Evolutionary conservation across 2,888 invertebrate species (phyloP).

Genomic region (Thumatha senex): DNA sequence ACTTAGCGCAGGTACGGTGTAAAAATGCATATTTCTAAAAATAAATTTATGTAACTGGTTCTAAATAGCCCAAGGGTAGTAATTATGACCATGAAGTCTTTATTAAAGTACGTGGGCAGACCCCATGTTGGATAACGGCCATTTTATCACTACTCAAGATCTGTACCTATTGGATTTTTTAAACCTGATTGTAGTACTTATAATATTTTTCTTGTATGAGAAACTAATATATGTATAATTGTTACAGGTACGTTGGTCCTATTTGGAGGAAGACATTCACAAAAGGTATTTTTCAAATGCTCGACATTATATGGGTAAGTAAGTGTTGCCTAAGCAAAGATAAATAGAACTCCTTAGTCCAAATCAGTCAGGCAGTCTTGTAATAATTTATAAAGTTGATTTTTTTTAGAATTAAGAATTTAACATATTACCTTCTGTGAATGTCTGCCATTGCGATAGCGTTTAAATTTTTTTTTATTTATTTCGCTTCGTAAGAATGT

Average conservation of each 20-base stretch:
- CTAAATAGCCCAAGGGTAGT: conserved; percentile 32
- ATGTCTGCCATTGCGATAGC: no score
- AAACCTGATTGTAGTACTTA: conserved; percentile 3
- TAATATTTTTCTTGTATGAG: conserved; percentile 2
- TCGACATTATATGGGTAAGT: background rate
- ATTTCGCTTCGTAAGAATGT: no score
- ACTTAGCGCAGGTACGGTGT: background rate
- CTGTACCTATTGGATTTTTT: conserved; percentile 6
- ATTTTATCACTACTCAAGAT: conserved; percentile 21
- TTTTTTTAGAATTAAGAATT: no score
- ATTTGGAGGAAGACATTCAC: background rate
- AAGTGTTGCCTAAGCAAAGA: background rate
- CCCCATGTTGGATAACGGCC: conserved; percentile 33
- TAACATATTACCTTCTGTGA: no score
- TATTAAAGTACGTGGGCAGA: conserved; percentile 42
- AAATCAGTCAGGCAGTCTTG: no score
- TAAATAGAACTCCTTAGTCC: no score
- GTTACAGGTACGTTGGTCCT: conserved; percentile 27
- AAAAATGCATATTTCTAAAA: conserved; percentile 10
- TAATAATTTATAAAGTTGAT: no score
- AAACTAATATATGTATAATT: conserved; percentile 9
- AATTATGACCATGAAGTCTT: conserved; percentile 51
- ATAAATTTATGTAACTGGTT: conserved; percentile 17
- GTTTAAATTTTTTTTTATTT: no score
- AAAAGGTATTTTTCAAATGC: no score